Evolutionary conservation across 1,140 invertebrate genomes (phyloP).

Genomic region (Theocolax elegans): DNA sequence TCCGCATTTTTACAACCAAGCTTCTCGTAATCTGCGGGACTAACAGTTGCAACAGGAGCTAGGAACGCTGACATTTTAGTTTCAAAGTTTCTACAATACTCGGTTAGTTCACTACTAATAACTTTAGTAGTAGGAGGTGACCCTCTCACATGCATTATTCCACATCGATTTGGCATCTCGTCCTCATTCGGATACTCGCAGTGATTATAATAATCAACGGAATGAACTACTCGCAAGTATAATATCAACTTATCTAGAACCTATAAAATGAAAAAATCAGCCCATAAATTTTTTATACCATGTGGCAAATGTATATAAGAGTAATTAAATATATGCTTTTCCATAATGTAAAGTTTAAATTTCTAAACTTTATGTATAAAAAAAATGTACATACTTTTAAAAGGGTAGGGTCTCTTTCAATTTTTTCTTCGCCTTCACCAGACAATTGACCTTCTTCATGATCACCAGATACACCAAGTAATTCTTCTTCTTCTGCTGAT

Average conservation of each 20-base stretch:
- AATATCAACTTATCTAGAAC: slow-evolving; percentile 87
- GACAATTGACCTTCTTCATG: slow-evolving; percentile 70
- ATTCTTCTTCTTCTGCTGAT: slow-evolving; percentile 96
- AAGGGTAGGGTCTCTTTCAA: slow-evolving; percentile 84
- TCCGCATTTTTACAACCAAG: slow-evolving; percentile 89
- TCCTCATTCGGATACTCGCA: slow-evolving; percentile 99
- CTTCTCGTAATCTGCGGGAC: slow-evolving; percentile 84
- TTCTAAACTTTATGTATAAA: too few species aligned
- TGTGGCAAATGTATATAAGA: too few species aligned
- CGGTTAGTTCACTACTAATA: slow-evolving; percentile 60
- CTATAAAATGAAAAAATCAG: slow-evolving; percentile 57
- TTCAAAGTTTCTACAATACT: slow-evolving; percentile 72
- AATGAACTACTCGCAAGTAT: slow-evolving; percentile 97
- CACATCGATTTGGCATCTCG: slow-evolving; percentile 99
- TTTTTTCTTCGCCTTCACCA: slow-evolving; percentile 69
- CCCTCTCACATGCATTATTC: slow-evolving; percentile 96
- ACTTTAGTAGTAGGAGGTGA: slow-evolving; percentile 84
- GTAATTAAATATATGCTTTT: too few species aligned
- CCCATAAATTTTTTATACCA: neutral
- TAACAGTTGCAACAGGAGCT: slow-evolving; percentile 75
- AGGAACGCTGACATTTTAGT: slow-evolving; percentile 90
- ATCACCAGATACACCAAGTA: slow-evolving; percentile 80
- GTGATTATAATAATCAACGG: slow-evolving; percentile 98
- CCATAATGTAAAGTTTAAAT: too few species aligned
- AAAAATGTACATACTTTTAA: slow-evolving; percentile 72